Evolutionary conservation across 1,140 invertebrate species (phyloP), one percentile per base, ranked within the genome.

Genomic region (Plodia interpunctella): DNA sequence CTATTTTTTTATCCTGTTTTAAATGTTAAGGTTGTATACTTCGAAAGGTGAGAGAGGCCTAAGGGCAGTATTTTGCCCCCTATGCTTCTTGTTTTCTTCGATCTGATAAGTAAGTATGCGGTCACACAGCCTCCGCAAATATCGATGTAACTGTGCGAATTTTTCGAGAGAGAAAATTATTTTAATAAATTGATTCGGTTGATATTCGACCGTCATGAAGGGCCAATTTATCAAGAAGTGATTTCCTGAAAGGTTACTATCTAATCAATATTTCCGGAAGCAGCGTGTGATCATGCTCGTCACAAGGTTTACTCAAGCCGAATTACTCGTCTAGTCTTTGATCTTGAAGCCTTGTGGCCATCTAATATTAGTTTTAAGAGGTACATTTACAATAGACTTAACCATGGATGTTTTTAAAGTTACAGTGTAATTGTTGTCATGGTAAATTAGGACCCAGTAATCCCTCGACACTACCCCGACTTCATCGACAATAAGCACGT

Each of bases 1-100:
- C 85, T 88, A 88, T 88, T 88, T 88, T 88, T 88, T 88, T 87
- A 87, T 78, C 78, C 83, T 85, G 73, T 88, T 87, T 87, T 84
- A 84, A 80, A 86, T 74, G 78, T 85, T 88, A 88, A 86, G 82
- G 74, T 80, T 86, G 68, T 85, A 87, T 87, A 83, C 70, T 79
- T 86, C 68, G 66, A 56, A 74, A 80, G 75, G 72, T 62, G 65
- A 54, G 49, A 65, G 59, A 57, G 61, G 72, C 74, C 76, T 70
- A 67, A 66, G 76, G 82, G 80, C 80, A 64, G 51, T 69, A 65
- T 73, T n/a, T 72, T 54, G 77, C 78, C 83, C 76, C 82, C 78
- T 86, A 66, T 83, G 86, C 83, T 87, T 87, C 82, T 84, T 88
- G 81, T 88, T 88, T 87, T 88, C 83, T 88, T 87, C 76, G 49